phyloP scores from a whole-genome alignment of 1,140 invertebrate species.

The Bombus pascuorum region DNA sequence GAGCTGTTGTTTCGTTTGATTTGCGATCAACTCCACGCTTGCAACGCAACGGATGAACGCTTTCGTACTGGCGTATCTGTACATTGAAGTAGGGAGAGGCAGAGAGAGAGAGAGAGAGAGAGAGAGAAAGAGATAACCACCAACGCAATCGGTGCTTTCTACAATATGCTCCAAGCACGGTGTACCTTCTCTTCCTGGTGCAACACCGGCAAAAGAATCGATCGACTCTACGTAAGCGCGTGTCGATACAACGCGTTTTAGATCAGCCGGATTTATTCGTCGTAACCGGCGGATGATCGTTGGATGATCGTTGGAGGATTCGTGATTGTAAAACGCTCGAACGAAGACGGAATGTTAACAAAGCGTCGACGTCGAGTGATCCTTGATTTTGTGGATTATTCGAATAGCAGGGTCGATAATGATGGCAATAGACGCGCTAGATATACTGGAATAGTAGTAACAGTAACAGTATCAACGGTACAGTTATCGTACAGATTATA shows the following conservation, averaged over 20 bases:
- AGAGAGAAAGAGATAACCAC: background rate
- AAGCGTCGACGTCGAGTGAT: background rate
- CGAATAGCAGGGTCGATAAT: background rate
- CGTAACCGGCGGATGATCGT: too few species aligned
- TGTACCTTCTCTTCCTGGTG: slow-evolving; percentile 39
- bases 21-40: background rate
- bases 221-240: background rate
- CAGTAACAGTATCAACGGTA: slow-evolving; percentile 34
- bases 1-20: background rate
- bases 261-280: background rate
- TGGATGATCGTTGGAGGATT: background rate
- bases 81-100: too few species aligned
- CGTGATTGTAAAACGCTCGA: background rate
- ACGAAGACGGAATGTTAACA: background rate
- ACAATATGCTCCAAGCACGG: background rate
- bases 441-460: slow-evolving; percentile 16
- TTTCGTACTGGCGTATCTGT: background rate
- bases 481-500: slow-evolving; percentile 31
- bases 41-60: background rate
- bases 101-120: too few species aligned
- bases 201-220: background rate
- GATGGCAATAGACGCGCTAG: background rate
- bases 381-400: slow-evolving; percentile 16
- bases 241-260: background rate
- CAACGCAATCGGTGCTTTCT: slow-evolving; percentile 37